Base-by-base conservation (phyloP, 2,888 invertebrate species). In the Dilophus febrilis region DNA sequence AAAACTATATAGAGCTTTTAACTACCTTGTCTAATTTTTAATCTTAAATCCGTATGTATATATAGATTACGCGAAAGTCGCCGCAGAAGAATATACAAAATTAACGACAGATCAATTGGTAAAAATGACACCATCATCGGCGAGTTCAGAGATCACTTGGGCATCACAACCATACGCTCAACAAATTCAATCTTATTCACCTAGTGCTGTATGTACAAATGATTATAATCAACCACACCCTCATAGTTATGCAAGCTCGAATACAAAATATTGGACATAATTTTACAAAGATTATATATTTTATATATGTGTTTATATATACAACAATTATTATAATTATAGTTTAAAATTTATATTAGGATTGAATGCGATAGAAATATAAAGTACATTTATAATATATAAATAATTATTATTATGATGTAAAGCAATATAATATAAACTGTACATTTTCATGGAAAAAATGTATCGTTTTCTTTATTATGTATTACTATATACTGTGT, bases 21-120 rank as follows among this genome's bases (percentile, higher is more conserved):
- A 27, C 36, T 10, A 13, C 22, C 16, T 29, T 19, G 40, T 14
- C 7, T 31, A 14, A 31, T 6, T 11, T 8, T 11, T 13, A 31
- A 11, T 31, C n/a, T 38, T 38, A 14, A 22, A 38, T 7, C 38
- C 18, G 13, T 3, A 16, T 35, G 14, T 22, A 35, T 28, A 40
- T 36, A 26, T 37, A 61, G 73, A 73, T 50, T 68, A 71, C 27
- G 65, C 71, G 13, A 74, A 74, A 46, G 53, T 64, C 35, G 51
- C 56, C 28, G 61, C 63, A 31, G 64, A 64, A 44, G 58, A 67
- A 32, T 61, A 69, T 45, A 63, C 72, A 1, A 73, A 69, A 42
- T 48, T 61, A 10, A 56, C 62, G 6, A 56, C 55, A 26, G 62
- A 62, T 42, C 56, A 58, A 45, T 58, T 60, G 18, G 53, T 58